These are phyloP conservation scores for Heliconius ismenius DNA, from an alignment of 2,888 invertebrate genomes.

Conservation along the genomic window DNA sequence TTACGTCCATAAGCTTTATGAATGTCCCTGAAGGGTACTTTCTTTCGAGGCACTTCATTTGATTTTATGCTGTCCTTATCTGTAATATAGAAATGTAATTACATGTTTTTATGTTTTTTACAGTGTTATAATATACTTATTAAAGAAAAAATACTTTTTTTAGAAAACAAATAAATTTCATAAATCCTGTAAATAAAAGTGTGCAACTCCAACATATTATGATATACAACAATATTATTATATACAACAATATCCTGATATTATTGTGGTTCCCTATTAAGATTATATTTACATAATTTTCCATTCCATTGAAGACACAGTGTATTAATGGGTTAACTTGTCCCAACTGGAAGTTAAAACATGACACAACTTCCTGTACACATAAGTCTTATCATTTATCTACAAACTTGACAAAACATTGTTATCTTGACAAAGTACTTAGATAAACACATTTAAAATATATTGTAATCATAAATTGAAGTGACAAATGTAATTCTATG, in stretches of 20 bases:
- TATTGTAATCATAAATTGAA: neutral
- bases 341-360: neutral
- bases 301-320: neutral
- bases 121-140: neutral
- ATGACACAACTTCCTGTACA: neutral
- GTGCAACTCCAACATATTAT: neutral
- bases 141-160: too few relatives aligned
- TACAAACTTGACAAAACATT: neutral
- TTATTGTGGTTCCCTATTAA: neutral
- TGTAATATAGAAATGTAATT: constrained; percentile 42
- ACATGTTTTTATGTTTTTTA: neutral
- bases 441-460: neutral
- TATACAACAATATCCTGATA: neutral
- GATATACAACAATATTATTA: neutral
- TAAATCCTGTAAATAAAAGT: neutral
- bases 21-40: constrained; percentile 85
- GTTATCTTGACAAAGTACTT: neutral
- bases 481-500: neutral
- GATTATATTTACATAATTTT: neutral
- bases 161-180: neutral
- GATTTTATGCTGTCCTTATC: constrained; percentile 69
- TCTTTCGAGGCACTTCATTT: constrained; percentile 72
- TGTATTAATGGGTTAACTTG: neutral
- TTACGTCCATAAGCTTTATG: constrained; percentile 86
- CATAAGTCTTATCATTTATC: neutral